Evolutionary conservation across 2,797 vertebrate genomes (phyloP).

Genomic region (Chrysolophus pictus): DNA sequence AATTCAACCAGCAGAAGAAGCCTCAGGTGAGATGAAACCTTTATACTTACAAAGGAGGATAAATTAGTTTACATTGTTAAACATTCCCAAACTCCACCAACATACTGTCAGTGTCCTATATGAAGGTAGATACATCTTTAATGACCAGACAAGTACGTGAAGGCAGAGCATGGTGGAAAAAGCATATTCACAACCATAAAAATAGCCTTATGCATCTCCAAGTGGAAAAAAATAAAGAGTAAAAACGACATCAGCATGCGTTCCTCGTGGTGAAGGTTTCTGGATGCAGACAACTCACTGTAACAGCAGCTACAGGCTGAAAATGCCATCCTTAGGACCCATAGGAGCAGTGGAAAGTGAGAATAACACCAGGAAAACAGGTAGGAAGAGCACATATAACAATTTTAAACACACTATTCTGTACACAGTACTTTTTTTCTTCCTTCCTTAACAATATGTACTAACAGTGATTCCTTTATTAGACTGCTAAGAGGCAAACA

Average conservation of each 20-base stretch:
- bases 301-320: background rate
- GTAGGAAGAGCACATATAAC: background rate
- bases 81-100: background rate
- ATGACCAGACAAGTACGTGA: background rate
- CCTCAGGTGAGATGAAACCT: background rate
- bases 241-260: background rate
- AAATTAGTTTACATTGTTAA: background rate
- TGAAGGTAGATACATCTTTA: background rate
- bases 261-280: background rate
- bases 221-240: no score
- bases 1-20: background rate
- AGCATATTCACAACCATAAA: background rate
- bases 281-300: background rate
- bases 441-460: background rate
- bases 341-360: no score
- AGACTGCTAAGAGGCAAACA: background rate
- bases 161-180: background rate
- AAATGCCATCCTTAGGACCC: background rate
- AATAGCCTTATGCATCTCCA: no score
- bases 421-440: background rate
- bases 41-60: background rate
- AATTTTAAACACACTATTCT: background rate
- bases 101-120: fast-evolving
- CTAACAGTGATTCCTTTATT: background rate
- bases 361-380: background rate